phyloP scores from a whole-genome alignment of 2,888 invertebrate genomes.

The Drosophila pegasa region DNA sequence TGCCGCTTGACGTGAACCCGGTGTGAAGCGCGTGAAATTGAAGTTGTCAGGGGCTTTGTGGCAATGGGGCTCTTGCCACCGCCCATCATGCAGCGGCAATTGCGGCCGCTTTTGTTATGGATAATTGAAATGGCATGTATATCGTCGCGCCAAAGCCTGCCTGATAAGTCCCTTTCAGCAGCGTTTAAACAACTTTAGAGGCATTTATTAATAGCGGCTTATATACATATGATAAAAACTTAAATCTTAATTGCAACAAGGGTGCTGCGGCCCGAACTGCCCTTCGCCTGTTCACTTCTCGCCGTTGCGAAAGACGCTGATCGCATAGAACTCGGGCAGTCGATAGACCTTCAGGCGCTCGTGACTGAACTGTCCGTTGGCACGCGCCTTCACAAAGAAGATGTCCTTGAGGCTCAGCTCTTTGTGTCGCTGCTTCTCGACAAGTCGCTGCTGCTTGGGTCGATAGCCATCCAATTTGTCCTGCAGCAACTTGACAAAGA shows the following conservation, averaged over 20 bases:
- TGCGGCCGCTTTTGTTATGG: constrained; percentile 46
- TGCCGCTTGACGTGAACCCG: constrained; percentile 65
- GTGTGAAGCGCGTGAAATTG: constrained; percentile 22
- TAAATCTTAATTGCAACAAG: constrained; percentile 30
- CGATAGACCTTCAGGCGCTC: constrained; percentile 79
- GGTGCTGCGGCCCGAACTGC: constrained; percentile 12
- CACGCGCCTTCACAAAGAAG: constrained; percentile 80
- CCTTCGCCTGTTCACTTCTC: constrained; percentile 35
- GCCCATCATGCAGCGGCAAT: constrained; percentile 46
- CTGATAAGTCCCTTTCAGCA: constrained; percentile 30
- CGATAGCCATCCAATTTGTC: constrained; percentile 69
- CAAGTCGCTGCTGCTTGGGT: constrained; percentile 63
- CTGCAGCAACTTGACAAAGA: constrained; percentile 77
- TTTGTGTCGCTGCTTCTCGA: constrained; percentile 46
- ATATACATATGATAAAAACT: constrained; percentile 61
- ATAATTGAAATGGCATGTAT: constrained; percentile 59
- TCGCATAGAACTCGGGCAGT: constrained; percentile 82
- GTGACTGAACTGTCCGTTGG: constrained; percentile 82
- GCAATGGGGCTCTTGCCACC: constrained; percentile 20
- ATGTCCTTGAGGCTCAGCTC: constrained; percentile 74
- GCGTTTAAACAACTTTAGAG: constrained; percentile 45
- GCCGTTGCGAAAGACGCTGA: constrained; percentile 74
- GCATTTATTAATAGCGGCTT: constrained; percentile 68
- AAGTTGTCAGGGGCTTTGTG: constrained; percentile 11
- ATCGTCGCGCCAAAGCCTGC: constrained; percentile 34